phyloP scores from a whole-genome alignment of 1,140 invertebrate genomes.

The Zaprionus davidi region DNA sequence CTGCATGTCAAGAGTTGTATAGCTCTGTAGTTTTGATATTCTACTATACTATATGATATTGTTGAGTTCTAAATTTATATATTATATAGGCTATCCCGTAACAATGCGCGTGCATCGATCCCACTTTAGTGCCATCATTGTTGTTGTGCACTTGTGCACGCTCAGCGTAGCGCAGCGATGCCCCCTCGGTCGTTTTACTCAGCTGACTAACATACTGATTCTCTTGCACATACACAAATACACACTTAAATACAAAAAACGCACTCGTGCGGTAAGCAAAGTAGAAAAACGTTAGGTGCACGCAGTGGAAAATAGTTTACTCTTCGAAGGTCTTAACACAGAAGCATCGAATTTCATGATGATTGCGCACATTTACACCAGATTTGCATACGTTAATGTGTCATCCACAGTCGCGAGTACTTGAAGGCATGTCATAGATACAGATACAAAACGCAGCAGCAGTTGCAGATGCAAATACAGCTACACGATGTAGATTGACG shows the following conservation, averaged over 20 bases:
- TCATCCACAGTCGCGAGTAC: neutral
- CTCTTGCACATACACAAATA: slow-evolving; percentile 4
- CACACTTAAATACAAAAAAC: slow-evolving; percentile 13
- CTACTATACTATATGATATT: no score
- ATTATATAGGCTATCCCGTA: neutral
- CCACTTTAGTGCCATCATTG: slow-evolving; percentile 31
- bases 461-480: slow-evolving; percentile 7
- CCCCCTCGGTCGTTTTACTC: slow-evolving; percentile 27
- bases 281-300: slow-evolving; percentile 30
- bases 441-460: neutral
- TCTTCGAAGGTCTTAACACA: slow-evolving; percentile 31
- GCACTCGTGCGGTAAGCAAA: slow-evolving; percentile 61
- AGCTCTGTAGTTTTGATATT: no score
- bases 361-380: slow-evolving; percentile 55
- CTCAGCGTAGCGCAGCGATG: slow-evolving; percentile 44
- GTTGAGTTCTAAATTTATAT: neutral
- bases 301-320: slow-evolving; percentile 46
- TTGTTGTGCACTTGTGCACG: slow-evolving; percentile 69
- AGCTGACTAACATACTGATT: slow-evolving; percentile 15
- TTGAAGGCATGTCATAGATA: slow-evolving; percentile 19
- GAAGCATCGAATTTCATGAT: slow-evolving; percentile 59
- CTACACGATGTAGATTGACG: slow-evolving; percentile 31
- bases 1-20: no score
- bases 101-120: slow-evolving; percentile 60
- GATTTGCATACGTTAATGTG: slow-evolving; percentile 22